Evolutionary conservation across 2,113 vertebrate species (phyloP).

Genomic region (Hemicordylus capensis): DNA sequence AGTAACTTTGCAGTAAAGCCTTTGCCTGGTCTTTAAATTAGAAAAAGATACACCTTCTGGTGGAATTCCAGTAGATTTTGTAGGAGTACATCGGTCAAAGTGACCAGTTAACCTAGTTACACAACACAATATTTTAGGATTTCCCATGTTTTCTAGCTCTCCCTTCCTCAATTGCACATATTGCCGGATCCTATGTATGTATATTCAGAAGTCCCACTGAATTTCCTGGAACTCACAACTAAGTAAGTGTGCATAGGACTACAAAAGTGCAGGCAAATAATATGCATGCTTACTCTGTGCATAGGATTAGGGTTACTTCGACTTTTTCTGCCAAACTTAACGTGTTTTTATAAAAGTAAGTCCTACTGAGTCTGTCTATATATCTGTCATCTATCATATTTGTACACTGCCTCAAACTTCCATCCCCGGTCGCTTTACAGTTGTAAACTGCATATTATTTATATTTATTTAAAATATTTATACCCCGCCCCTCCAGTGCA

Average conservation of each 20-base stretch:
- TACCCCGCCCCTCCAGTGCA: no score
- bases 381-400: no score
- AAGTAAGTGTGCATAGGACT: background rate
- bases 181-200: background rate
- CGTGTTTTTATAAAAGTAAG: background rate
- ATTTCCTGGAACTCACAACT: background rate
- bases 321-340: background rate
- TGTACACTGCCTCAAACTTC: no score
- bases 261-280: no score
- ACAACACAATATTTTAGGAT: background rate
- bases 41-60: background rate
- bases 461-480: no score
- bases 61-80: background rate
- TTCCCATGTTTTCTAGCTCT: background rate
- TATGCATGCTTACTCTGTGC: no score
- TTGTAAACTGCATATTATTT: no score
- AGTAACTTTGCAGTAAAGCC: background rate
- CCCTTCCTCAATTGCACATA: background rate
- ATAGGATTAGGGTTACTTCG: no score
- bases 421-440: no score
- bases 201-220: background rate
- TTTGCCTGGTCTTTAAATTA: background rate
- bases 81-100: background rate
- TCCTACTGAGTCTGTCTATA: no score
- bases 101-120: background rate